Percentiles rank a stretch among this genome's conserved stretches.
phyloP scores from a whole-genome alignment of 37 sponge, comb jelly and placozoan genomes.

The Amphimedon queenslandica region DNA sequence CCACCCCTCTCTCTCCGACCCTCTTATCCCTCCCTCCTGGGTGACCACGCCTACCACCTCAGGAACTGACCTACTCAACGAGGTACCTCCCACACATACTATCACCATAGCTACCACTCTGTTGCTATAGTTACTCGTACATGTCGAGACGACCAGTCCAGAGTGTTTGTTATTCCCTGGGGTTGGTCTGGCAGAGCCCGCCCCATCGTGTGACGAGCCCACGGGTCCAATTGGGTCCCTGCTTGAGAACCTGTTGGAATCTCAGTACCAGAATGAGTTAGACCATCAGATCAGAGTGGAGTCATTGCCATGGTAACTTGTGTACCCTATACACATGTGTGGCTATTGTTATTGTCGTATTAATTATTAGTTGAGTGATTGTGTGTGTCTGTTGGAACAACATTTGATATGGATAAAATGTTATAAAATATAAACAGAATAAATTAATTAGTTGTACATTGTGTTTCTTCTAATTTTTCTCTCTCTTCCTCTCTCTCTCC shows the following conservation, averaged over 20 bases:
- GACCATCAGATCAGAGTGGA: constrained; percentile 17
- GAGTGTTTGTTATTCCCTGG: constrained; percentile 66
- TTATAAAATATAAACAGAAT: too few species aligned
- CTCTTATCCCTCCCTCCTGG: constrained; percentile 33
- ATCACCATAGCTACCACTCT: too few species aligned
- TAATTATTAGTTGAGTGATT: neutral
- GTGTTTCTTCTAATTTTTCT: neutral
- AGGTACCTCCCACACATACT: too few species aligned
- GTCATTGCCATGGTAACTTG: constrained; percentile 35
- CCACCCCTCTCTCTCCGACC: neutral
- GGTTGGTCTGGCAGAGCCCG: constrained; percentile 37
- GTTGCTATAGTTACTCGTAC: constrained; percentile 54
- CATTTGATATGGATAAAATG: too few species aligned
- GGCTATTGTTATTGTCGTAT: neutral
- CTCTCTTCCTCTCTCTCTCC: constrained; percentile 19
- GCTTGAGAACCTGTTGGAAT: constrained; percentile 23
- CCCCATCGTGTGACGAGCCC: constrained; percentile 10
- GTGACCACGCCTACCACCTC: too few species aligned
- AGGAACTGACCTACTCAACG: too few species aligned
- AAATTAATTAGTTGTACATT: neutral
- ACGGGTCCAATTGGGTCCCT: constrained; percentile 1
- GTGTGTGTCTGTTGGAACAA: neutral
- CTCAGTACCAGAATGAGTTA: constrained; percentile 33
- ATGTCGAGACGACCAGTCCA: constrained; percentile 67
- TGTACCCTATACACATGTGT: neutral